Base-by-base conservation (phyloP, 2,113 vertebrate genomes). In the Archilochus colubris region DNA sequence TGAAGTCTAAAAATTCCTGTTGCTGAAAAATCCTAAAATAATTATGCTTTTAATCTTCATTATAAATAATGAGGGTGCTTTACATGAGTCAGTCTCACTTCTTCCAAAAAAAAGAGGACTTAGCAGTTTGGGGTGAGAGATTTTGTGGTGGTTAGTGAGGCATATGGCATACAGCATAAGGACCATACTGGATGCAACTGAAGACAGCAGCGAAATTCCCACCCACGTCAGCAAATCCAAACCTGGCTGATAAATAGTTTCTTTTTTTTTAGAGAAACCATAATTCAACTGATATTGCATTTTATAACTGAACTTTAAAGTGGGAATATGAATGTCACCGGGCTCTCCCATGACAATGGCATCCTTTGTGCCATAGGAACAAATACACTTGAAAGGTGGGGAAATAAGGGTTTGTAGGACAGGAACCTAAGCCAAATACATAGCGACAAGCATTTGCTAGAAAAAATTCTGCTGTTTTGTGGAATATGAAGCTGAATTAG, bases 121-220 rank as follows among this genome's bases (percentile, higher is more conserved):
- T 87, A 93, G 43, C 81, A 96, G 82, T 88, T 81, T 95, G 80
- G 68, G 83, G 91, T 86, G 83, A 93, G 48, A 66, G 83, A 93
- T 48, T 95, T 30, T 92, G 92, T 91, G 76, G 91, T 95, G 95
- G 82, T 96, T 94, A 95, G 91, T 64, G 1, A 95, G 86, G 88
- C 91, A 94, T 93, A 92, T 85, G 94, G 88, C 64, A 69, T 76
- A 78, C 82, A 89, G 72, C 93, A 94, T 88, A 95, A 88, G 93
- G 82, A 92, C 94, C 82, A 88, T 93, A 88, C 79, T 94, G 91
- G 88, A 82, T 91, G 61, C 85, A 94, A 83, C 40, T 61, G 57
- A 94, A 95, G 64, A 64, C 89, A 93, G 77, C 68, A 93, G 73
- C 68, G 86, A 91, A 95, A 95, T 83, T 94, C 72, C 73, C 91